Conservation (phyloP, 2,113 vertebrate genomes). For the Chiloscyllium plagiosum region DNA sequence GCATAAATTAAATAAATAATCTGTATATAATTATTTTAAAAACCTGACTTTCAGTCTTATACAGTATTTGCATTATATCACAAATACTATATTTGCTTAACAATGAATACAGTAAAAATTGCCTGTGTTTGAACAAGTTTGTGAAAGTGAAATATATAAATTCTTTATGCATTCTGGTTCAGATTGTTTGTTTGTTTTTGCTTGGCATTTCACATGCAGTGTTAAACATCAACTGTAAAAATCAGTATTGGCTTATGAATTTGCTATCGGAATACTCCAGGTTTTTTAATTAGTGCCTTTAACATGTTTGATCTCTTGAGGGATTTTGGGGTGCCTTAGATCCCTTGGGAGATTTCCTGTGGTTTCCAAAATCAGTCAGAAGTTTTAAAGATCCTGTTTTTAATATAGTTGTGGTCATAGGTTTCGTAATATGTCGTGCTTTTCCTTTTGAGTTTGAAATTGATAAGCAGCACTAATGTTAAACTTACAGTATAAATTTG, state of each 20-base stretch:
- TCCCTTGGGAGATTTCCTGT: not conserved
- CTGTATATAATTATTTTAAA: not conserved
- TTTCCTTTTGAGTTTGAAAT: not conserved
- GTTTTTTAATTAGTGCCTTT: not conserved
- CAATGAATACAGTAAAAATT: constrained; percentile 1
- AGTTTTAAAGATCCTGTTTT: not conserved
- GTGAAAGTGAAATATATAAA: not conserved
- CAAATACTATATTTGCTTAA: not conserved
- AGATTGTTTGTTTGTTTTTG: not conserved
- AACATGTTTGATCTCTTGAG: not conserved
- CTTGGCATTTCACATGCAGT: not conserved
- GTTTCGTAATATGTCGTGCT: not conserved
- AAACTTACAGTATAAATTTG: too few relatives aligned
- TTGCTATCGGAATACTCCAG: not conserved
- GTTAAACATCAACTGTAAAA: not conserved
- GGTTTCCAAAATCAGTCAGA: not conserved
- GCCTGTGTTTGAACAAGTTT: not conserved
- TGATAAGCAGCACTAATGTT: too few relatives aligned
- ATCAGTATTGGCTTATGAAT: too few relatives aligned
- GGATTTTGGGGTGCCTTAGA: not conserved
- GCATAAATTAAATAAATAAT: not conserved
- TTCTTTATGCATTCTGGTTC: not conserved
- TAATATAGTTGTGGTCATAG: not conserved
- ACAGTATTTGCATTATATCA: not conserved
- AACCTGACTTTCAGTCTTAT: not conserved